Evolutionary conservation across 2,888 invertebrate genomes (phyloP), one percentile per base, ranked within the genome.

Genomic region (Ochropleura plecta): DNA sequence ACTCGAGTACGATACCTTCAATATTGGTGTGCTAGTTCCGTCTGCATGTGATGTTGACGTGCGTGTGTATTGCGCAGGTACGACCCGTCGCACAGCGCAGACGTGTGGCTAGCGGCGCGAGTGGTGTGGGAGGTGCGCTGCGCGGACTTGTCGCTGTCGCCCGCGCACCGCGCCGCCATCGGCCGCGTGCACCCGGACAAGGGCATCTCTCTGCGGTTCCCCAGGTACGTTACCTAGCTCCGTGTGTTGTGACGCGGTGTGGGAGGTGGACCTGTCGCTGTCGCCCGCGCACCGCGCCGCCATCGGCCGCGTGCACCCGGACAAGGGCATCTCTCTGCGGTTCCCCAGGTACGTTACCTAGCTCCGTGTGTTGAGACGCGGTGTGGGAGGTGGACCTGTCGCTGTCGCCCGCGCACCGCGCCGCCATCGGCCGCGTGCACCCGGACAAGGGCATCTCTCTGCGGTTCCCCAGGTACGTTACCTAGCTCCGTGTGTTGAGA

Each of bases 221-320:
- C 99, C 7, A 97, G 64, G 64, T 65, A 48, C 30, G 65, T 9
- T 99, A 99, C 97, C 97, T 99, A 75, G 99, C 99, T 8, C 97
- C 99, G 30, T 30, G 30, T 30, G 30, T 30, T 30, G 30, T 30
- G 30, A 30, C 30, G 30, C 30, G n/a, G n/a, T n/a, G n/a, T n/a
- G n/a, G n/a, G n/a, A n/a, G n/a, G n/a, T n/a, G n/a, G n/a, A n/a
- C n/a, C n/a, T n/a, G n/a, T n/a, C n/a, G n/a, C n/a, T n/a, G n/a
- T 99, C 99, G 49, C 99, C 99, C n/a, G 98, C 98, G 67, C 99
- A 99, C 94, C 97, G 97, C 91, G 99, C 99, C 65, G 99, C 98
- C 0, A 94, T 97, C 62, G 98, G 98, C 69, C 97, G 98, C 90
- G 98, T 98, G 62, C 99, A 99, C 95, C 97, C 98, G 2, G 98